phyloP scores from a whole-genome alignment of 2,797 vertebrate genomes.

The Danio albolineatus region DNA sequence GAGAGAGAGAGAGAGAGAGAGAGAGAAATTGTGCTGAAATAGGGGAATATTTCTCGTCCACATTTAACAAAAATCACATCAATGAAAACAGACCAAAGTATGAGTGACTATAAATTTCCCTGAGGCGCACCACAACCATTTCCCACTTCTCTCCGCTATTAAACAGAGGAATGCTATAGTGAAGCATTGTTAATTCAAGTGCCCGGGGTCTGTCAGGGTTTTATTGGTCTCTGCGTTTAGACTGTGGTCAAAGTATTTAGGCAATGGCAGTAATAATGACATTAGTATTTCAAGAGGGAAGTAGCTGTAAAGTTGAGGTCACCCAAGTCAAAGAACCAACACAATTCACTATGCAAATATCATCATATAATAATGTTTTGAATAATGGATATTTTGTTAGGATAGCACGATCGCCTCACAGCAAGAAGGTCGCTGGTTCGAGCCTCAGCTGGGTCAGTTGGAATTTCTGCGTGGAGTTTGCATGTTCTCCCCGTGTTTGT shows the following conservation, averaged over 20 bases:
- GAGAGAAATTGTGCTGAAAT: conserved; percentile 47
- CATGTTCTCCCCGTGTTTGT: no score
- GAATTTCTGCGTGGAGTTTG: no score
- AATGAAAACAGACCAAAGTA: conserved; percentile 21
- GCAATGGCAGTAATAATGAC: conserved; percentile 53
- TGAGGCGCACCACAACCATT: conserved; percentile 22
- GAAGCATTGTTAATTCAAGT: conserved; percentile 11
- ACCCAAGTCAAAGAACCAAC: no score
- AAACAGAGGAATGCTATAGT: conserved; percentile 16
- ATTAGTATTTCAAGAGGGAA: neutral
- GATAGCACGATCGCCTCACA: no score
- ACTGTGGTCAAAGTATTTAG: conserved; percentile 61
- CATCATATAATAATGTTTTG: neutral
- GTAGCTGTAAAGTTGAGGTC: no score
- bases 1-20: neutral
- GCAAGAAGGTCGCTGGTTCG: no score
- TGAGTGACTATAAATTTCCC: conserved; percentile 16
- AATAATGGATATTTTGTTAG: neutral
- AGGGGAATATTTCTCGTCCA: conserved; percentile 52
- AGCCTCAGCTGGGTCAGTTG: no score
- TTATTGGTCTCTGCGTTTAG: conserved; percentile 14
- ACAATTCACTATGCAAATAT: neutral
- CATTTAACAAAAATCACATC: conserved; percentile 38
- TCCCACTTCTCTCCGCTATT: conserved; percentile 1
- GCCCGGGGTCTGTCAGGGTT: conserved; percentile 14